These are phyloP conservation scores for Bubo blakistoni DNA, from an alignment of 2,113 vertebrate genomes.

Conservation along the genomic window DNA sequence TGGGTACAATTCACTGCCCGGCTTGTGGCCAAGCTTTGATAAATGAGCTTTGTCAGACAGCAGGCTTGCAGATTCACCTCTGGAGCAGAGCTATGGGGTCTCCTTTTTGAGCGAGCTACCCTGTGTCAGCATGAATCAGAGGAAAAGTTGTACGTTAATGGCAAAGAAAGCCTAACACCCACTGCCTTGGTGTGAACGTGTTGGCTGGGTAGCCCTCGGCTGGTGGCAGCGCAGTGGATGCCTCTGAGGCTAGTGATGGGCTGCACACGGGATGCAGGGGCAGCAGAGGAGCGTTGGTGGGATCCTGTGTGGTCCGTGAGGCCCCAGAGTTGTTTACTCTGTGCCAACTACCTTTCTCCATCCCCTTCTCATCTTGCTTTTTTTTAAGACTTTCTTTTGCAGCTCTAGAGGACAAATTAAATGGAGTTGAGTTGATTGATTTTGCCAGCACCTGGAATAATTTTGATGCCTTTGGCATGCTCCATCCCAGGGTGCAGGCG, in stretches of 20 bases:
- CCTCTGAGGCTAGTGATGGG: not conserved
- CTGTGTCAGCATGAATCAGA: slow-evolving; percentile 22
- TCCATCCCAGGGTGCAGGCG: not conserved
- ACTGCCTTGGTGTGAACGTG: not conserved
- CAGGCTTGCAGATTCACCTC: slow-evolving; percentile 34
- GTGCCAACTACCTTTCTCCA: not conserved
- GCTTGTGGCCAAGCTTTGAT: slow-evolving; percentile 47
- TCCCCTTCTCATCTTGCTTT: not conserved
- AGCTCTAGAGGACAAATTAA: not conserved
- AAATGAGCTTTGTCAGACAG: slow-evolving; percentile 54
- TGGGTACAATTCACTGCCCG: slow-evolving; percentile 5
- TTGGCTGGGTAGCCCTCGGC: not conserved
- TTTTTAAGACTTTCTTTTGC: not conserved
- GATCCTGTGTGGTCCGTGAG: not conserved
- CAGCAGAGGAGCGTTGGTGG: not conserved
- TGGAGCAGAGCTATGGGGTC: slow-evolving; percentile 20
- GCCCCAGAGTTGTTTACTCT: not conserved
- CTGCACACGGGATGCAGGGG: not conserved
- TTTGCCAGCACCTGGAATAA: not conserved
- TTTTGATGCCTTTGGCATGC: not conserved
- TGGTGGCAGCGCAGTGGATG: not conserved
- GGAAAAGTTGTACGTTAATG: not conserved
- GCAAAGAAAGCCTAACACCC: not conserved
- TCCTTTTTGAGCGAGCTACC: slow-evolving; percentile 8
- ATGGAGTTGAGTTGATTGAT: not conserved